These are phyloP conservation scores for Centropristis striata DNA, from an alignment of 2,113 vertebrate species.

Conservation along the genomic window DNA sequence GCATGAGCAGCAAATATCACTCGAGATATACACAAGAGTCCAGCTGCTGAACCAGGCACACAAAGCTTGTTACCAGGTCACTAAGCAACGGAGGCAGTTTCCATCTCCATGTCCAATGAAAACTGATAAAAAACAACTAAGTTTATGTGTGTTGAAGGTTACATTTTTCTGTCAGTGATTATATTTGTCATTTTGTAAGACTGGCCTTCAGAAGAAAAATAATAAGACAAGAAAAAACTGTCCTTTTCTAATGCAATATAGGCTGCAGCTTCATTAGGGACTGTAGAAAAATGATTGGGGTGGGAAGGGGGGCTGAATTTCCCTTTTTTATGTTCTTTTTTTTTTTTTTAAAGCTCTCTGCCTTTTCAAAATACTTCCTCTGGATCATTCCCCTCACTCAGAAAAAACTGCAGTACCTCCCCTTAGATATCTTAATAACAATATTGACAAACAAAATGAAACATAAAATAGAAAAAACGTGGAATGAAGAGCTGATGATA, in stretches of 20 bases:
- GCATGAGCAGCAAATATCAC: slow-evolving; percentile 49
- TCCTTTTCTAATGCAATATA: slow-evolving; percentile 15
- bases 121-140: not conserved
- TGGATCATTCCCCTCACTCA: not conserved
- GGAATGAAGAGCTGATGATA: no score
- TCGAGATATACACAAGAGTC: slow-evolving; percentile 11
- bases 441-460: no score
- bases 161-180: slow-evolving; percentile 27
- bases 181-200: slow-evolving; percentile 11
- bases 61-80: slow-evolving; percentile 45
- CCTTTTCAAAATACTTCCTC: not conserved
- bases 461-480: no score
- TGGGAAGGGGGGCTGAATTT: not conserved
- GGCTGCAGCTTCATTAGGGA: not conserved
- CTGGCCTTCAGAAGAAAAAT: not conserved
- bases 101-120: not conserved
- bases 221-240: no score
- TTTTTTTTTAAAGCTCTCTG: no score
- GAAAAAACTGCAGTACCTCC: not conserved
- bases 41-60: slow-evolving; percentile 11
- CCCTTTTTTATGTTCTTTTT: no score
- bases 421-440: not conserved
- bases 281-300: not conserved
- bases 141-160: slow-evolving; percentile 30
- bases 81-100: slow-evolving; percentile 49